These are phyloP conservation scores for Altica lythri DNA, from an alignment of 2,888 invertebrate genomes.

Conservation along the genomic window DNA sequence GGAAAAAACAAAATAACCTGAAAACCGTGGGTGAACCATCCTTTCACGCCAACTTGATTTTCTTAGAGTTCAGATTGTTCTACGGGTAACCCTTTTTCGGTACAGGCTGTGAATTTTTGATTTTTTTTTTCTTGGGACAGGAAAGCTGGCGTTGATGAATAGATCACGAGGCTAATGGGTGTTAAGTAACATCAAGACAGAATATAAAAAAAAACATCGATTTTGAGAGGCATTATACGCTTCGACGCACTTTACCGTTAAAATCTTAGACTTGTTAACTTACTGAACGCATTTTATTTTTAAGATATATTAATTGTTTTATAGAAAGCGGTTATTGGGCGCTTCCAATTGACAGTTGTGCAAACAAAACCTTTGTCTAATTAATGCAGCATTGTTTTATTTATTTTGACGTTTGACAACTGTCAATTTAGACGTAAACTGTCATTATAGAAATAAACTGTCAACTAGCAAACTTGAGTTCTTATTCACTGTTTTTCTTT, in stretches of 20 bases:
- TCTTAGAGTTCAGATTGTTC: constrained; percentile 33
- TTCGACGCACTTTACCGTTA: constrained; percentile 3
- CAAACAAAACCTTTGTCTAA: constrained; percentile 48
- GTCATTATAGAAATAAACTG: no score
- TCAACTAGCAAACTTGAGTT: no score
- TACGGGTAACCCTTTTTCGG: constrained; percentile 39
- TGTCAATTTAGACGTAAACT: no score
- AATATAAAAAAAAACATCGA: background rate
- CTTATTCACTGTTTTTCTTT: no score
- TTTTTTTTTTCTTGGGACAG: constrained; percentile 15
- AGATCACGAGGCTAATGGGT: constrained; percentile 23
- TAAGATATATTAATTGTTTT: no score
- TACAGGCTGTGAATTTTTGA: constrained; percentile 16
- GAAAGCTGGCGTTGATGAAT: constrained; percentile 25
- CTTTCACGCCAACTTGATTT: constrained; percentile 41
- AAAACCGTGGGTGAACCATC: constrained; percentile 38
- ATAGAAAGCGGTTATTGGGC: constrained; percentile 24
- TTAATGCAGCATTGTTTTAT: constrained; percentile 53
- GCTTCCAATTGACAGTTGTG: constrained; percentile 50
- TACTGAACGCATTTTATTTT: no score
- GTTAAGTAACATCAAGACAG: constrained; percentile 20
- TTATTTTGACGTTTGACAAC: no score
- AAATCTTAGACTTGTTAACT: background rate
- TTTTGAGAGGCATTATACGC: constrained; percentile 2
- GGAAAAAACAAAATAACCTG: constrained; percentile 29